Base-by-base conservation (phyloP, 2,113 vertebrate species). In the Sebastes schlegelii region DNA sequence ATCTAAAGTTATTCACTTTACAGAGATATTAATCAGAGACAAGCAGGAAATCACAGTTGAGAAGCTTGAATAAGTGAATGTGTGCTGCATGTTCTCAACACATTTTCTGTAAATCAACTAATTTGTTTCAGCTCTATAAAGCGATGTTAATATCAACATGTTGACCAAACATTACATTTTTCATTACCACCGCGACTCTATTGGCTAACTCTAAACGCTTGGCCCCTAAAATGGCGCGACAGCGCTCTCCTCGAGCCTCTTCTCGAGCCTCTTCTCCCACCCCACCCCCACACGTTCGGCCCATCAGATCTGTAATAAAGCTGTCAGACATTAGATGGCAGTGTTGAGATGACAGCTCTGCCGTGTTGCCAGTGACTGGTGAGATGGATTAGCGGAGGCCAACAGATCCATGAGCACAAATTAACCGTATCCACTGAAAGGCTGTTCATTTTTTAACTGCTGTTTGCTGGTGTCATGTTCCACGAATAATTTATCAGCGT, bases 301-400 rank as follows among this genome's bases (percentile, higher is more conserved):
- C 49, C 60, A 52, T 71, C 16, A 61, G 52, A 76, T 74, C 64
- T 93, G 92, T 77, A 93, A 76, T 93, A 69, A 82, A 65, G 74
- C 82, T 74, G 74, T 82, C 72, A 77, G 88, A 80, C 95, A 87
- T 88, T 89, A 95, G 95, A 93, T 94, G 95, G 94, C 94, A 91
- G 91, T 89, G 92, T 93, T 88, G 92, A 55, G 83, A 87, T 88
- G 92, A 82, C 72, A 2, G 7, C 11, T 1, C 34, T 5, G 42
- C 66, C 60, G 21, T 76, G 26, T 67, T 70, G 74, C 80, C 78
- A 69, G 8, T 23, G 23, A 71, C 74, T 65, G 23, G 14, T 73
- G 73, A 92, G 86, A 88, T 79, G 62, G 80, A 92, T 90, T 76
- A 88, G 77, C 57, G 79, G 64, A 73, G 68, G 81, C 79, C 83